phyloP scores from a whole-genome alignment of 64 coral and sea anemone species.

The Anthopleura sola region DNA sequence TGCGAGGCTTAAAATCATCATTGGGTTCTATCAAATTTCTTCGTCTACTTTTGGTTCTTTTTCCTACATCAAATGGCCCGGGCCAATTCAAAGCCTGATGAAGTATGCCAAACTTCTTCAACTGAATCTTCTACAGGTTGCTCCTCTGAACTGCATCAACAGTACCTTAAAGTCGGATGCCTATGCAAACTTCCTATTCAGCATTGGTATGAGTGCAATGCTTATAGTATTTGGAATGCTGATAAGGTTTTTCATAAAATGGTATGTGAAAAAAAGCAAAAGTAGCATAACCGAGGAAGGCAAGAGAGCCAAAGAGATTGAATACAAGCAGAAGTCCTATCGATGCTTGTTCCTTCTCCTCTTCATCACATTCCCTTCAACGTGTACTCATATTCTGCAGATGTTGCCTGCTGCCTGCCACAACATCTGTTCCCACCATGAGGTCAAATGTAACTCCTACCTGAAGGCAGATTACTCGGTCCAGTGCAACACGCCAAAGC shows the following conservation, averaged over 20 bases:
- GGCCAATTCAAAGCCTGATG: conserved; percentile 4
- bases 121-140: conserved; percentile 42
- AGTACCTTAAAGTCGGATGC: too few relatives aligned
- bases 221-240: too few relatives aligned
- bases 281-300: too few relatives aligned
- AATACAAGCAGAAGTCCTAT: background rate
- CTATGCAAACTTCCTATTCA: too few relatives aligned
- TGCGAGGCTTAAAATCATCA: conserved; percentile 36
- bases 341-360: background rate
- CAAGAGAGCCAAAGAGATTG: too few relatives aligned
- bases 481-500: background rate
- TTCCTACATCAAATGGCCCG: conserved; percentile 47
- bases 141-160: conserved; percentile 24
- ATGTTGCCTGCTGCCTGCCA: conserved; percentile 2
- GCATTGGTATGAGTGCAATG: too few relatives aligned
- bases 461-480: conserved; percentile 18
- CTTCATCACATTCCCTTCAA: conserved; percentile 1
- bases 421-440: background rate
- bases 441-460: background rate
- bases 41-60: conserved; percentile 38
- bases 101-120: conserved; percentile 43
- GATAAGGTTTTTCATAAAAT: too few relatives aligned
- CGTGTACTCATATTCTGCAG: conserved; percentile 6
- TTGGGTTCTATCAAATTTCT: conserved; percentile 53
- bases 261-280: too few relatives aligned